Evolutionary conservation across 2,797 vertebrate genomes (phyloP).

Genomic region (Sciurus carolinensis): DNA sequence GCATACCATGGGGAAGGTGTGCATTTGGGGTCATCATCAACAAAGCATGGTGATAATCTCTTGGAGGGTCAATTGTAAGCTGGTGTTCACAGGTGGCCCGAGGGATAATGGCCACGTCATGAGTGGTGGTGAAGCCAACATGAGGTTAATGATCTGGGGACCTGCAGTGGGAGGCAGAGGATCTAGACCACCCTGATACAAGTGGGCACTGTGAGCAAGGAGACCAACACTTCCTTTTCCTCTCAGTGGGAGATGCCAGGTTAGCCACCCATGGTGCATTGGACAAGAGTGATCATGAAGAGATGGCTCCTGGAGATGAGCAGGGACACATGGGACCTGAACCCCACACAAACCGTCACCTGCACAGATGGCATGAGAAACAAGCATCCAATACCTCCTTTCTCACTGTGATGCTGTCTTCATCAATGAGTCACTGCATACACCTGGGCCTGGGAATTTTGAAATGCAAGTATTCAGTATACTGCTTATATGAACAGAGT

Average conservation of each 20-base stretch:
- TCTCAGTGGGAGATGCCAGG: not conserved
- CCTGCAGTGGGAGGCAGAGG: not conserved
- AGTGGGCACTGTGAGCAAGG: not conserved
- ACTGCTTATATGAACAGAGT: not conserved
- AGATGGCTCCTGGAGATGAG: not conserved
- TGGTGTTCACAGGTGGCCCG: accelerated
- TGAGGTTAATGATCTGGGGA: not conserved
- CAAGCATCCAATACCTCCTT: not conserved
- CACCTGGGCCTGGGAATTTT: not conserved
- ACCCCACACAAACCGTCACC: not conserved
- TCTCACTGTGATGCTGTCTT: not conserved
- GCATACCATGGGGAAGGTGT: not conserved
- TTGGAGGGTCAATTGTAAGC: not conserved
- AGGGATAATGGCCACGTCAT: not conserved
- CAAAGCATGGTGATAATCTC: not conserved
- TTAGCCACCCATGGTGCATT: not conserved
- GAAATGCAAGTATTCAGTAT: not conserved
- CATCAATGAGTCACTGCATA: not conserved
- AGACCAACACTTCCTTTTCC: not conserved
- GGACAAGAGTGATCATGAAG: not conserved
- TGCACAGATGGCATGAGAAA: not conserved
- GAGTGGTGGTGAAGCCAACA: not conserved
- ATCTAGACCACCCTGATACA: not conserved
- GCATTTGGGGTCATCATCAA: not conserved
- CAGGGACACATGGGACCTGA: not conserved